Base-by-base conservation (phyloP, 2,797 vertebrate species). In the Gymnothorax reevesii region DNA sequence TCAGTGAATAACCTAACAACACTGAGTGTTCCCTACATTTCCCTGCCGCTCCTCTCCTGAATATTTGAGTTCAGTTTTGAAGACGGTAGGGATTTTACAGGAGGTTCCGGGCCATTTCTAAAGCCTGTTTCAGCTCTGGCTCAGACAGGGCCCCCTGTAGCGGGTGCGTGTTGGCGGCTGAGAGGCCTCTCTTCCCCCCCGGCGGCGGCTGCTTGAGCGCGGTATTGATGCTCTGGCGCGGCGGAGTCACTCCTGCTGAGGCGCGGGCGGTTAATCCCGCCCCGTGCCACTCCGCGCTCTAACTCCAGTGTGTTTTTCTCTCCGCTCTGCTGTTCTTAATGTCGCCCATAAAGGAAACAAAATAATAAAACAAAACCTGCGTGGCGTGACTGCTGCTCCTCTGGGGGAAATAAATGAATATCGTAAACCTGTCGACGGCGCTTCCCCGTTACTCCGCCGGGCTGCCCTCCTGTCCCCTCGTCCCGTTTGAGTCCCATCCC, bases 291-390 rank as follows among this genome's bases (percentile, higher is more conserved):
- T 3, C 86, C 80, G 82, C 80, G 82, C 86, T 87, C 6, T 87
- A 83, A 77, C 66, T 83, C 33, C 93, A 94, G 93, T 93, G 93
- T 94, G 94, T 95, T 95, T 95, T 94, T 93, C 94, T 92, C 92
- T 94, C 94, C 94, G 94, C 93, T 95, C 94, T 95, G 92, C 94
- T 95, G 94, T 95, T 94, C 93, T 95, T 95, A 95, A 95, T 95
- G 95, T 95, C 93, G 93, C 94, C 94, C 94, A 94, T 95, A 95
- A 95, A 95, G 93, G 94, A 94, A 94, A 95, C 94, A 95, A 94
- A 95, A 94, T 94, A 94, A 95, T 95, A 95, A 94, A 85, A 79
- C 75, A 55, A 59, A 87, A 49, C 62, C 59, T 60, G 33, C n/a
- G 49, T 71, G 57, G 82, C 75, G 86, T 87, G 86, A 87, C 83